Percentiles rank a stretch among this genome's conserved stretches.
phyloP scores from a whole-genome alignment of 2,113 vertebrate genomes.

The Paraplagusia blochii region DNA sequence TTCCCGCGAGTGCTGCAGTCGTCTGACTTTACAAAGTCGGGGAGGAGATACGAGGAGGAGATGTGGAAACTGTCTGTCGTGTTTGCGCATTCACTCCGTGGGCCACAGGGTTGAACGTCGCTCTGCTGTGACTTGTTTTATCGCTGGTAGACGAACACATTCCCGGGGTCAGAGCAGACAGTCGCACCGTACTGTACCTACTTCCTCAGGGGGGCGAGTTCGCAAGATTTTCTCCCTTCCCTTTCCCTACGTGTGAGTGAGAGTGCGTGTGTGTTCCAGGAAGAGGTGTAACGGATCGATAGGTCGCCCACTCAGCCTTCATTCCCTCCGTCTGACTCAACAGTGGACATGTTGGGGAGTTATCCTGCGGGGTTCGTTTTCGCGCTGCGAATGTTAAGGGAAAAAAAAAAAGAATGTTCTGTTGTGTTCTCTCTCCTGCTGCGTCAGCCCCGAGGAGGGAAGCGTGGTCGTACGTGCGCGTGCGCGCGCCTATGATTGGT shows the following conservation, averaged over 20 bases:
- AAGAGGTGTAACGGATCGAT: conserved; percentile 70
- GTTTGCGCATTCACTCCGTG: conserved; percentile 20
- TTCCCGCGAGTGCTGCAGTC: conserved; percentile 54
- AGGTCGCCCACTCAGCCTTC: conserved; percentile 71
- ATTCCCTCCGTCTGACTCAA: conserved; percentile 71
- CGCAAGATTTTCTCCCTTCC: conserved; percentile 48
- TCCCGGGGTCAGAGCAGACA: conserved; percentile 57
- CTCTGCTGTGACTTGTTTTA: conserved; percentile 61
- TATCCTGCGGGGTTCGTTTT: conserved; percentile 55
- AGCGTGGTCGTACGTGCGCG: conserved; percentile 54
- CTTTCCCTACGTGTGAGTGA: conserved; percentile 38
- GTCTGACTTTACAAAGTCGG: conserved; percentile 60
- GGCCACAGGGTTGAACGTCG: conserved; percentile 51
- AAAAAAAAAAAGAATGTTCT: conserved; percentile 30
- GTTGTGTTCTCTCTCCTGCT: conserved; percentile 29
- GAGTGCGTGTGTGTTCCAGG: conserved; percentile 64
- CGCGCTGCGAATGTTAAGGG: conserved; percentile 40
- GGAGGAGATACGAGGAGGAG: conserved; percentile 38
- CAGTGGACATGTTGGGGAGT: conserved; percentile 61
- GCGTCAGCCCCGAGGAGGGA: conserved; percentile 51
- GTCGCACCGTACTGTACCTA: conserved; percentile 66
- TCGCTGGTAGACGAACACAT: conserved; percentile 46
- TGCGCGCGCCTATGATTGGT: conserved; percentile 47
- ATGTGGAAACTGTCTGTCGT: conserved; percentile 29
- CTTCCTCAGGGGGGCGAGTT: conserved; percentile 65